Conservation (phyloP, 2,888 invertebrate species). For the Hypercompe scribonia region DNA sequence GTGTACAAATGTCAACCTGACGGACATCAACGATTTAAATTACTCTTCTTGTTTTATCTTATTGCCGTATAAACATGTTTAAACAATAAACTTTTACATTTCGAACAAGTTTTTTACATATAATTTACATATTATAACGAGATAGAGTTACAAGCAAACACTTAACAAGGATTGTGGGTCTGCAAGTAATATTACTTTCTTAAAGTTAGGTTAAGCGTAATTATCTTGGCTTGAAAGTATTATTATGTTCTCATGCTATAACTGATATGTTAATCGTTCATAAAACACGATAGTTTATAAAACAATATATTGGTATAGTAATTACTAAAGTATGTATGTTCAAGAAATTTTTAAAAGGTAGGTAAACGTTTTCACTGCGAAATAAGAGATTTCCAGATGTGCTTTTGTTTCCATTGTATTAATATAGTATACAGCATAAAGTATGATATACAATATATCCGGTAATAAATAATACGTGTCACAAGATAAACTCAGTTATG, state of each 20-base stretch:
- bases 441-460: conserved; percentile 1
- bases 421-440: background rate
- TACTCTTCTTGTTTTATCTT: conserved; percentile 27
- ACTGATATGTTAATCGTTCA: conserved; percentile 26
- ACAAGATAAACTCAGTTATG: conserved; percentile 6
- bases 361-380: background rate
- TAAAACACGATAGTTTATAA: conserved; percentile 7
- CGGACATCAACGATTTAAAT: conserved; percentile 34
- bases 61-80: conserved; percentile 24
- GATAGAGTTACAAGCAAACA: background rate
- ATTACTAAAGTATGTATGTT: background rate
- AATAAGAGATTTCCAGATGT: background rate
- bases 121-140: conserved; percentile 1
- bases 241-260: conserved; percentile 29
- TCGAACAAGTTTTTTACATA: conserved; percentile 8
- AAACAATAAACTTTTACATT: conserved; percentile 22
- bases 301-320: background rate
- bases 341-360: background rate
- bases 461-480: conserved; percentile 8
- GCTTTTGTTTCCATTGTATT: background rate
- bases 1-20: conserved; percentile 47
- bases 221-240: conserved; percentile 24
- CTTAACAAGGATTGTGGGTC: conserved; percentile 2
- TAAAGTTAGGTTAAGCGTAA: conserved; percentile 20
- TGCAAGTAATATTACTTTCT: conserved; percentile 21